Conservation (phyloP, 2,888 invertebrate genomes). For the Conomelus anceps region DNA sequence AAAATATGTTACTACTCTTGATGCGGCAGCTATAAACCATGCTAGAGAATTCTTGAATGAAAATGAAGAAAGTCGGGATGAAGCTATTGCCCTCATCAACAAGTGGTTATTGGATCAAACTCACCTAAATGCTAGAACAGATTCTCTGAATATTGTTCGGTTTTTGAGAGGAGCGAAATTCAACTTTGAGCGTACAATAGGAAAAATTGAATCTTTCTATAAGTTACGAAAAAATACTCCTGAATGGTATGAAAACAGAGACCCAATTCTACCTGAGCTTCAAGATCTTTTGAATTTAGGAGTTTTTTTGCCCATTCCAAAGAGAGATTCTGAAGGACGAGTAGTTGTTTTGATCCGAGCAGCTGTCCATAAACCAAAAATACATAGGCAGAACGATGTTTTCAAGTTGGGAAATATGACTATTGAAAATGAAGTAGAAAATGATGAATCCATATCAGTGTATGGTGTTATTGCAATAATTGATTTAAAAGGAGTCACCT, state of each 20-base stretch:
- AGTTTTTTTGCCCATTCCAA: conserved; percentile 52
- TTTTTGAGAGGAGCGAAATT: conserved; percentile 58
- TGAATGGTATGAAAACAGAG: conserved; percentile 56
- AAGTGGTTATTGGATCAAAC: conserved; percentile 42
- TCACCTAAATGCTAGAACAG: conserved; percentile 41
- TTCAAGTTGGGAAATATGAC: conserved; percentile 57
- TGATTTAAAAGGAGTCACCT: conserved; percentile 52
- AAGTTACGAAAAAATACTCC: conserved; percentile 48
- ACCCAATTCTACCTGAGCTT: conserved; percentile 51
- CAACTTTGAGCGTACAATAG: conserved; percentile 50
- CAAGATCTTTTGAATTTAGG: conserved; percentile 51
- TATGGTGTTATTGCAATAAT: conserved; percentile 54
- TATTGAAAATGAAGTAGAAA: conserved; percentile 50
- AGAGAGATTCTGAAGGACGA: conserved; percentile 47
- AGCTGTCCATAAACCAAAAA: conserved; percentile 52
- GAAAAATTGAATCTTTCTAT: conserved; percentile 52
- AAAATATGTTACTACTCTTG: conserved; percentile 9
- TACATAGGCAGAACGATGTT: conserved; percentile 51
- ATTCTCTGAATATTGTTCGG: conserved; percentile 47
- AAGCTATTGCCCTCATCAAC: conserved; percentile 40
- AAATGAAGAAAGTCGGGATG: conserved; percentile 34
- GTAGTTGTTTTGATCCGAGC: conserved; percentile 54
- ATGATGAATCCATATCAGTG: conserved; percentile 47
- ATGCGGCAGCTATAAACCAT: conserved; percentile 20
- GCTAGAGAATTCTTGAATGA: conserved; percentile 28